These are phyloP conservation scores for Tetranychus truncatus DNA, from an alignment of 2,888 invertebrate genomes.

Conservation along the genomic window DNA sequence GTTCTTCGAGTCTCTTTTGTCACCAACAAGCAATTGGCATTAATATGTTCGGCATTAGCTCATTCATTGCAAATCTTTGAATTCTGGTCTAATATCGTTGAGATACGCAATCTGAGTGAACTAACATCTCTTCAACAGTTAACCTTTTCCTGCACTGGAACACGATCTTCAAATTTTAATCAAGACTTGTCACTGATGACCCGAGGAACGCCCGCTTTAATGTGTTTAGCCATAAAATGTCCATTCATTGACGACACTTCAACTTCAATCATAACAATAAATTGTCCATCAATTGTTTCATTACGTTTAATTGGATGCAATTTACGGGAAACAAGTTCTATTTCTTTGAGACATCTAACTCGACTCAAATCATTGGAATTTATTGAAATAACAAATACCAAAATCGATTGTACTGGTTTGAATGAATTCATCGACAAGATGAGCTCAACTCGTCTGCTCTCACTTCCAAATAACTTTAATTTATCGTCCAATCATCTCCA, in stretches of 20 bases:
- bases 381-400: not conserved
- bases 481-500: too few species aligned
- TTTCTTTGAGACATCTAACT: not conserved
- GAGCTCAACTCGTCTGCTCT: too few species aligned
- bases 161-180: not conserved
- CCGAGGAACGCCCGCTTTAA: not conserved
- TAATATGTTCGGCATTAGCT: not conserved
- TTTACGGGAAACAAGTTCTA: not conserved
- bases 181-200: not conserved
- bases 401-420: not conserved
- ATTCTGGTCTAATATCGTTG: slow-evolving; percentile 2
- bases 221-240: not conserved
- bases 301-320: not conserved
- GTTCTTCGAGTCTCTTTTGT: not conserved
- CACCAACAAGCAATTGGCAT: not conserved
- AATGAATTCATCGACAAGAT: not conserved
- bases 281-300: not conserved
- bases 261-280: not conserved
- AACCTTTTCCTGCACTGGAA: slow-evolving; percentile 3
- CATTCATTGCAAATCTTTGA: not conserved
- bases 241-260: not conserved
- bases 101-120: not conserved
- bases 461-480: too few species aligned
- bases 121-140: not conserved
- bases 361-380: not conserved